Conservation (phyloP, 2,797 vertebrate genomes). For the Eupleurogrammus muticus region DNA sequence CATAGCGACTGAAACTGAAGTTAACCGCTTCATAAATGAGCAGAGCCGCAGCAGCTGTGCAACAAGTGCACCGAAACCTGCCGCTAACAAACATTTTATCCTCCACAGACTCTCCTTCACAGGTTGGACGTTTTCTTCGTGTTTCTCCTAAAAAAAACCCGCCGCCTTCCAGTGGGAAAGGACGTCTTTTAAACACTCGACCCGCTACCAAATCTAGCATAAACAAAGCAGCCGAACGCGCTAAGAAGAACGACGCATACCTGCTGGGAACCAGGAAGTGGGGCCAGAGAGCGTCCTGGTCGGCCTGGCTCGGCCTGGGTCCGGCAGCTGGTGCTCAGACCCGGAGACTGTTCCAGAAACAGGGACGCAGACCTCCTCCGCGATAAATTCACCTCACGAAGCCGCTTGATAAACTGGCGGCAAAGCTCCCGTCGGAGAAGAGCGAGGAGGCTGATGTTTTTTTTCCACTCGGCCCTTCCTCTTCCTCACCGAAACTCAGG, state of each 20-base stretch:
- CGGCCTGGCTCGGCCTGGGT: constrained; percentile 11
- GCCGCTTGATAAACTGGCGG: not conserved
- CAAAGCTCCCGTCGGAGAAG: not conserved
- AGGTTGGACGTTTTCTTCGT: not conserved
- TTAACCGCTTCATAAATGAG: too few relatives aligned
- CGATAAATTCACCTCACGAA: too few relatives aligned
- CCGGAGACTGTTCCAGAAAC: not conserved
- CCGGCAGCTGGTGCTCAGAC: constrained; percentile 31
- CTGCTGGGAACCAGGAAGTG: constrained; percentile 74
- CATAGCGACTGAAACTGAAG: too few relatives aligned
- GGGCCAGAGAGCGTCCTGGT: constrained; percentile 9
- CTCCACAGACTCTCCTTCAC: constrained; percentile 3
- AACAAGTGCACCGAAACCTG: constrained; percentile 1
- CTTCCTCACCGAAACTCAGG: constrained; percentile 85
- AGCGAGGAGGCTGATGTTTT: constrained; percentile 8
- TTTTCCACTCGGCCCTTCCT: constrained; percentile 35
- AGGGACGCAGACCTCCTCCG: not conserved
- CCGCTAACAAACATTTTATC: constrained; percentile 24
- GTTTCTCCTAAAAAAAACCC: not conserved
- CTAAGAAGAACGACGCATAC: constrained; percentile 46
- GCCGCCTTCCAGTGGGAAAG: too few relatives aligned
- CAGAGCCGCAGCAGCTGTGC: not conserved
- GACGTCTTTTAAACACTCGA: fast-evolving
- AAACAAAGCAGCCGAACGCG: constrained; percentile 13
- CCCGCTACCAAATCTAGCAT: not conserved